These are phyloP conservation scores for Spatula versicolor DNA, from an alignment of 2,797 vertebrate species.

Conservation along the genomic window DNA sequence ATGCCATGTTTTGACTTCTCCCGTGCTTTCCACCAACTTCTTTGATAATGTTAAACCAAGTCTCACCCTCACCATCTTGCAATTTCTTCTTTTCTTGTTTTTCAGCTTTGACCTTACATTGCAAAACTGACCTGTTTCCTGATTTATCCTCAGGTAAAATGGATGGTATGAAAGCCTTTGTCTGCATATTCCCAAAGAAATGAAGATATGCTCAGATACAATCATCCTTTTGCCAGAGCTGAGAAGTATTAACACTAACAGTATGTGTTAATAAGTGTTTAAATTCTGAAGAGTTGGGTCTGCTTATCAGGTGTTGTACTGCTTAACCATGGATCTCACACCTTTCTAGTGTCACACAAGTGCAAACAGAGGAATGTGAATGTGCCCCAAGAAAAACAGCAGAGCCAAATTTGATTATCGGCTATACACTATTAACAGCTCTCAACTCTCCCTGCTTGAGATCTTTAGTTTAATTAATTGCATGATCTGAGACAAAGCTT, in stretches of 20 bases:
- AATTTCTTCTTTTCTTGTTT: not conserved
- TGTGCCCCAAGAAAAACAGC: not conserved
- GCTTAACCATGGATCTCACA: not conserved
- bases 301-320: not conserved
- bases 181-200: not conserved
- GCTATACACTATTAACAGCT: not conserved
- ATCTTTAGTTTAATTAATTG: slow-evolving; percentile 57
- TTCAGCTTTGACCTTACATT: not conserved
- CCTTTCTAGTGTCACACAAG: not conserved
- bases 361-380: not conserved
- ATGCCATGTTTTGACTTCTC: not conserved
- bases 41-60: not conserved
- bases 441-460: slow-evolving; percentile 9
- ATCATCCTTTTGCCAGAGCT: not conserved
- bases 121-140: not conserved
- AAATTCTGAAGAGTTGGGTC: not conserved
- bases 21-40: not conserved
- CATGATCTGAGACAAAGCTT: slow-evolving; percentile 47
- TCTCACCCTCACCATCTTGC: not conserved
- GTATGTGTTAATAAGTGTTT: not conserved
- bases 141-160: not conserved
- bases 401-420: slow-evolving; percentile 11
- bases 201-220: not conserved
- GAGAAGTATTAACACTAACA: not conserved
- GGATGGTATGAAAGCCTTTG: not conserved